phyloP scores from a whole-genome alignment of 2,797 vertebrate species.

The Mus minutoides region DNA sequence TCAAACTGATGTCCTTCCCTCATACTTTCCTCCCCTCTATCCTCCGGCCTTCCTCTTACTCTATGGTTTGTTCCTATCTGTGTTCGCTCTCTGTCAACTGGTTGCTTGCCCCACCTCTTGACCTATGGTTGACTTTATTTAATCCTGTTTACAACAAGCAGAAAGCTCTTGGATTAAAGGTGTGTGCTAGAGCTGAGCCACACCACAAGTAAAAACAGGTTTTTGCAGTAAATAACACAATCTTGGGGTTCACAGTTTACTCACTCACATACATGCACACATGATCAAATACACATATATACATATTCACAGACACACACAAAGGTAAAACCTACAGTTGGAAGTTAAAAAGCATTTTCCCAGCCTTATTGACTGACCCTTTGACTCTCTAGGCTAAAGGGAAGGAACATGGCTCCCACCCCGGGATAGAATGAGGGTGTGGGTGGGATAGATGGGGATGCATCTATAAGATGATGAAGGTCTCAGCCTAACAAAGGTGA shows the following conservation, averaged over 20 bases:
- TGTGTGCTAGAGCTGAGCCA: not conserved
- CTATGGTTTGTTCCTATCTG: not conserved
- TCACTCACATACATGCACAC: no score
- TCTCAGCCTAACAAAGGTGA: not conserved
- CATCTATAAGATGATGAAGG: not conserved
- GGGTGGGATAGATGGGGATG: not conserved
- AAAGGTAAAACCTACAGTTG: constrained; percentile 5
- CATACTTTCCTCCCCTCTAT: no score
- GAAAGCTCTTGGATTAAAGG: not conserved
- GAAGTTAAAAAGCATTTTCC: not conserved
- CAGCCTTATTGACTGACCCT: not conserved
- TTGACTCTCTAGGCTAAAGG: not conserved
- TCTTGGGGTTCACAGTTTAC: not conserved
- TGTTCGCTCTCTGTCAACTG: not conserved
- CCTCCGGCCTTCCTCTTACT: no score
- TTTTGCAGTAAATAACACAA: not conserved
- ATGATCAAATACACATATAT: not conserved
- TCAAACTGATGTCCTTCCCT: not conserved
- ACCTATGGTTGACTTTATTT: not conserved
- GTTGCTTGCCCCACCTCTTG: not conserved
- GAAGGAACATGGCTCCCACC: not conserved
- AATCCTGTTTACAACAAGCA: not conserved
- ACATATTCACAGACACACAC: not conserved
- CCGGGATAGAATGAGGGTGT: not conserved
- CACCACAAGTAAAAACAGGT: not conserved